A percentile compares a stretch with the other conserved stretches of the same genome.
These are phyloP conservation scores for Pangasianodon hypophthalmus DNA, from an alignment of 2,113 vertebrate genomes.

Conservation along the genomic window DNA sequence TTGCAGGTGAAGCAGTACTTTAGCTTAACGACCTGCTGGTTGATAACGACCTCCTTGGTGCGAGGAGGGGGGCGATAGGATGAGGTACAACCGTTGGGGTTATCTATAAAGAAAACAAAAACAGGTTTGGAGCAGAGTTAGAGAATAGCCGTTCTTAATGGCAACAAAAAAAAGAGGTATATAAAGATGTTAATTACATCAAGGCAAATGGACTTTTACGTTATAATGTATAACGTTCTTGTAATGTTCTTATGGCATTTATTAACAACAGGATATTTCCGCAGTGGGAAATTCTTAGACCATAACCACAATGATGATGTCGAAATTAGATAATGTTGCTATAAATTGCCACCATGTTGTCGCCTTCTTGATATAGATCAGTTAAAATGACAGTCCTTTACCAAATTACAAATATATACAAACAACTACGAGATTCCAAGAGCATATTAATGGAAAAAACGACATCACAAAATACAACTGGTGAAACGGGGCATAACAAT, in stretches of 20 bases:
- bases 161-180: not conserved
- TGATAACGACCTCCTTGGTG: conserved; percentile 90
- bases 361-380: not conserved
- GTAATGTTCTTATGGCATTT: not conserved
- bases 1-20: conserved; percentile 98
- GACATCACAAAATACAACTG: not conserved
- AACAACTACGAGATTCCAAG: not conserved
- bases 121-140: not conserved
- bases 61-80: conserved; percentile 86
- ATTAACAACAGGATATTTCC: not conserved
- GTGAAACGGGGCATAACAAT: not conserved
- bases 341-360: not conserved
- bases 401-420: too few relatives aligned
- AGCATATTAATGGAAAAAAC: not conserved
- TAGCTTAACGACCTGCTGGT: conserved; percentile 90
- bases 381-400: not conserved
- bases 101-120: conserved; percentile 71
- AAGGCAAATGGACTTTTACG: not conserved
- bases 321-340: not conserved
- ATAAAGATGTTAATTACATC: not conserved
- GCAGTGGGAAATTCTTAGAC: not conserved
- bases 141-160: not conserved
- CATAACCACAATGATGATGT: not conserved
- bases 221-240: not conserved
- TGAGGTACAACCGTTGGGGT: conserved; percentile 75